These are phyloP conservation scores for Peromyscus maniculatus DNA, from an alignment of 2,113 vertebrate genomes.

Conservation along the genomic window DNA sequence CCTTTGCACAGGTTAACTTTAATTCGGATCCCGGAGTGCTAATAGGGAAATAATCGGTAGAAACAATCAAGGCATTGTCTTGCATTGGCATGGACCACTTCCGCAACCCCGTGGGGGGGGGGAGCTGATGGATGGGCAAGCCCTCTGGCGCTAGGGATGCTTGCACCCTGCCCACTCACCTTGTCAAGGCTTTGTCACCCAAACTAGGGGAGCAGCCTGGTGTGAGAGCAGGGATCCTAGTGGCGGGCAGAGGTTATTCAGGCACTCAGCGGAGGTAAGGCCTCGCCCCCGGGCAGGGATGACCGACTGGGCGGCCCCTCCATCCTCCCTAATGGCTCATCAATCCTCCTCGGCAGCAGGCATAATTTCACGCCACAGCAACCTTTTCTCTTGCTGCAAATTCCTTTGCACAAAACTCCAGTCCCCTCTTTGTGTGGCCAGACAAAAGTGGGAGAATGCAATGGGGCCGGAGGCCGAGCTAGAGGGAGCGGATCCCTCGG, in stretches of 20 bases:
- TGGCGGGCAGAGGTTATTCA: background rate
- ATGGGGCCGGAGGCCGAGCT: background rate
- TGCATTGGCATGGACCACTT: constrained; percentile 56
- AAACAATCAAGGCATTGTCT: constrained; percentile 80
- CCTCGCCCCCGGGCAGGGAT: background rate
- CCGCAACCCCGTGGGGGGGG: background rate
- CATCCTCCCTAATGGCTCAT: constrained; percentile 74
- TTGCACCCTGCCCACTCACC: background rate
- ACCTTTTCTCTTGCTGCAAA: constrained; percentile 72
- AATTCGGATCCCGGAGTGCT: constrained; percentile 10
- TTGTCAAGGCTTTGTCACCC: background rate
- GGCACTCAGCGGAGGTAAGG: background rate
- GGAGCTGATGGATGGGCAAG: background rate
- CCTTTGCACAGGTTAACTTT: constrained; percentile 64
- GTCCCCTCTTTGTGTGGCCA: constrained; percentile 55
- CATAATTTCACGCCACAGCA: constrained; percentile 76
- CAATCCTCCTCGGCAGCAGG: constrained; percentile 59
- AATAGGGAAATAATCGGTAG: constrained; percentile 82
- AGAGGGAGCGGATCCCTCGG: constrained; percentile 38
- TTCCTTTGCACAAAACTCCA: constrained; percentile 73
- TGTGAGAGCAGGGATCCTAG: background rate
- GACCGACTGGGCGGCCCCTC: background rate
- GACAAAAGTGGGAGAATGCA: constrained; percentile 70
- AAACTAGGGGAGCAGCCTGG: background rate
- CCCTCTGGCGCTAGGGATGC: background rate